Percentiles rank a stretch among this genome's conserved stretches.
These are phyloP conservation scores for Lophotriccus pileatus DNA, from an alignment of 2,797 vertebrate genomes.

Conservation along the genomic window DNA sequence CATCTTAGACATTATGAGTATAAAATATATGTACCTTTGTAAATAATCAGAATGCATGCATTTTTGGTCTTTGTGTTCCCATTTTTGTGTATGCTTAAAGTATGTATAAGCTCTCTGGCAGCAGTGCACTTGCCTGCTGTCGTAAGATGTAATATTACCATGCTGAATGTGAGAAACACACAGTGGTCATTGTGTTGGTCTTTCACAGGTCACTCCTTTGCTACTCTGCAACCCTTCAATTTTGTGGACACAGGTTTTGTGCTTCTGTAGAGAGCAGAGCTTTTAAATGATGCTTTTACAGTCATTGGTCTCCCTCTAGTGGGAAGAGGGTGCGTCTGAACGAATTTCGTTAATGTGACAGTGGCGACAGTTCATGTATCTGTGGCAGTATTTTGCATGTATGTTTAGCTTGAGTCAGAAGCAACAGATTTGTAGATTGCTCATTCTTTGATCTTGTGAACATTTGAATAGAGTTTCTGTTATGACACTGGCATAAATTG, in stretches of 20 bases:
- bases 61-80: not conserved
- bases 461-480: not conserved
- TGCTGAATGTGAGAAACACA: not conserved
- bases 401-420: not conserved
- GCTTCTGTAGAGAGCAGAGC: not conserved
- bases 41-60: not conserved
- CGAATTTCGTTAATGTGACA: not conserved
- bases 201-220: not conserved
- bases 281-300: not conserved
- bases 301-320: conserved; percentile 59
- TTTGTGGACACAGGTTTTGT: not conserved
- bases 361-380: not conserved
- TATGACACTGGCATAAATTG: not conserved
- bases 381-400: not conserved
- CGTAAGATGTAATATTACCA: not conserved
- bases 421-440: not conserved
- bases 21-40: not conserved
- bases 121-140: not conserved
- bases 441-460: not conserved
- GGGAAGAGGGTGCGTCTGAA: not conserved
- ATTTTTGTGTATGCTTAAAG: not conserved
- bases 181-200: not conserved
- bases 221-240: not conserved
- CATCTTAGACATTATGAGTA: not conserved
- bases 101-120: not conserved